Percentiles rank a stretch among this genome's conserved stretches.
Evolutionary conservation across 1,140 invertebrate genomes (phyloP).

Genomic region (Galendromus occidentalis): DNA sequence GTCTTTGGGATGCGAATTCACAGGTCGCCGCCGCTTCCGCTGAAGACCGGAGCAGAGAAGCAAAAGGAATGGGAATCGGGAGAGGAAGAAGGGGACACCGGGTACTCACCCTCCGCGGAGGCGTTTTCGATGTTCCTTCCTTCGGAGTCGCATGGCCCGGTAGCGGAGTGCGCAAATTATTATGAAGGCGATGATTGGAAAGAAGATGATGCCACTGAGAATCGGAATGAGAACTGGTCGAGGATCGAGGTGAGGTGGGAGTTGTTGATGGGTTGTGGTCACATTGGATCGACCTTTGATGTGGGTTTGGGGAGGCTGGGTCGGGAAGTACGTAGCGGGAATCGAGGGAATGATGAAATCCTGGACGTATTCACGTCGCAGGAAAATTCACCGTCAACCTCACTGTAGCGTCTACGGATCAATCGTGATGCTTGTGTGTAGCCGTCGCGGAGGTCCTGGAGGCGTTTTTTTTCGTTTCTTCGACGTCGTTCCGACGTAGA

Average conservation of each 20-base stretch:
- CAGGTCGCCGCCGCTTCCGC: too few species aligned
- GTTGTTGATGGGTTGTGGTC: conserved; percentile 2
- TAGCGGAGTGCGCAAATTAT: conserved; percentile 64
- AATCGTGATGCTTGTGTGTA: too few species aligned
- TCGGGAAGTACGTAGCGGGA: conserved; percentile 10
- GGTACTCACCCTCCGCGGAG: conserved; percentile 18
- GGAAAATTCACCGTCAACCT: too few species aligned
- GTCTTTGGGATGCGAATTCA: too few species aligned
- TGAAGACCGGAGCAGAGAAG: too few species aligned
- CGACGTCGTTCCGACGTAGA: too few species aligned
- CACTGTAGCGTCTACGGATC: too few species aligned
- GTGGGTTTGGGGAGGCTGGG: background rate
- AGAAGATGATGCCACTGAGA: conserved; percentile 66
- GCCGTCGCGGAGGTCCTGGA: too few species aligned
- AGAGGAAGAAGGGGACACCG: background rate
- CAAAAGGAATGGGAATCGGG: background rate
- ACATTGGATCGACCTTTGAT: too few species aligned
- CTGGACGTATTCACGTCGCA: background rate
- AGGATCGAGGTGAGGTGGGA: conserved; percentile 37
- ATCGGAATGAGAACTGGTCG: conserved; percentile 57
- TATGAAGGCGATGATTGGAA: conserved; percentile 55
- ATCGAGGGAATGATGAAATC: conserved; percentile 10
- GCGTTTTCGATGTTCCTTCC: conserved; percentile 38
- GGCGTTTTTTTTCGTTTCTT: too few species aligned
- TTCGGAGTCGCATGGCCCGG: conserved; percentile 54